Evolutionary conservation across 1,140 invertebrate species (phyloP), one percentile per base, ranked within the genome.

Genomic region (Drosophila nikananu): DNA sequence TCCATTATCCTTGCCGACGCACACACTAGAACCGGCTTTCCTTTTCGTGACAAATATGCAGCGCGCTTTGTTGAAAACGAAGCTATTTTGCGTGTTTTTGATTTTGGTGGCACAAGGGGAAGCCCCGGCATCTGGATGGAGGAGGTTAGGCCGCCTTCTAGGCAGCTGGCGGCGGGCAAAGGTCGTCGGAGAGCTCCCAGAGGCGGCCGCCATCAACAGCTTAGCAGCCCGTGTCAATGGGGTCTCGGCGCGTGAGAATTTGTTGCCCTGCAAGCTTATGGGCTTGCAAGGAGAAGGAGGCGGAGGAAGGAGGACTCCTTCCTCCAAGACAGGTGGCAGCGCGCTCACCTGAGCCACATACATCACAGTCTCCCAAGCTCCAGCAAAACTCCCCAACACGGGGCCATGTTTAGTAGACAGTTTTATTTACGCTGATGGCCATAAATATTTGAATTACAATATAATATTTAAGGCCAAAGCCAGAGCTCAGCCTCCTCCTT

Each of bases 401-500:
- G 51, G 44, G 10, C 49, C 77, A 46, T 72, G 81, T 74, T 89
- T 81, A 80, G 79, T 83, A 90, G 78, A 89, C 86, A 89, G 75
- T 91, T 90, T 89, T 89, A 90, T 89, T 89, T 90, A 84, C 86
- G 86, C 78, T 89, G 86, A 90, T 89, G 81, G 82, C 86, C 82
- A 89, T 89, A 89, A 90, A 89, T 90, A 89, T 89, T 89, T 89
- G 86, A 89, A 89, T 89, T 89, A 89, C 86, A 89, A 91, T 90
- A 90, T 89, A 90, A 90, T 89, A 90, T 89, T 91, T 89, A 90
- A 89, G 86, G 63, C 63, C 72, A 44, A 77, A 83, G 80, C 63
- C 63, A 80, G 54, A 39, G 71, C 65, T 30, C 27, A 25, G 37
- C 42, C 52, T 9, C 6, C 51, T 8, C 9, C 9, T 27, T 27